These are phyloP conservation scores for Halictus quadricinctus DNA, from an alignment of 2,888 invertebrate genomes.

Conservation along the genomic window DNA sequence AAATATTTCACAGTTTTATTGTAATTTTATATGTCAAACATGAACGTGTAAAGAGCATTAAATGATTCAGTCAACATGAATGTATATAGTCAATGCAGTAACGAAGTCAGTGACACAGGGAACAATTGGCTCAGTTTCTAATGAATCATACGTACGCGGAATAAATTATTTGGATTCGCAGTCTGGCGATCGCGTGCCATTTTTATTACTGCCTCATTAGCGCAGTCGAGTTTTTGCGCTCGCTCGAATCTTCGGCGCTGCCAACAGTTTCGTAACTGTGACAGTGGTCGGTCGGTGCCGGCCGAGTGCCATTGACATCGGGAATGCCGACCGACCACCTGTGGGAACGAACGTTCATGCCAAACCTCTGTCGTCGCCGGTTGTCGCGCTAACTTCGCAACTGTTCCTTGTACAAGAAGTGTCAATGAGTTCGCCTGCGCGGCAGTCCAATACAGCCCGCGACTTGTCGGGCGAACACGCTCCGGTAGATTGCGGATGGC, in stretches of 20 bases:
- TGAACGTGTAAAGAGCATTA: background rate
- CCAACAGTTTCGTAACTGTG: constrained; percentile 64
- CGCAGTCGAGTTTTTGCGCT: constrained; percentile 23
- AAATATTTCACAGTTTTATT: background rate
- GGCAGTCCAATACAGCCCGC: background rate
- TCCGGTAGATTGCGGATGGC: background rate
- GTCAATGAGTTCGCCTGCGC: constrained; percentile 7
- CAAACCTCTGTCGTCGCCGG: constrained; percentile 56
- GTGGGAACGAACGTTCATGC: constrained; percentile 59
- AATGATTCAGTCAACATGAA: background rate
- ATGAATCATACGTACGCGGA: background rate
- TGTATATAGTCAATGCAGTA: no score
- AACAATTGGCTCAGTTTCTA: background rate
- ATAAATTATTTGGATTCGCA: background rate
- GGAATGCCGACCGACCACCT: constrained; percentile 67
- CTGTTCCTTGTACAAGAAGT: constrained; percentile 17
- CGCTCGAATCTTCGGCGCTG: constrained; percentile 31
- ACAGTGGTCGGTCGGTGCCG: constrained; percentile 20
- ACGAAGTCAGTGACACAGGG: background rate
- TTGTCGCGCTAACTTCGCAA: constrained; percentile 30
- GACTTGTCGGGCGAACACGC: background rate
- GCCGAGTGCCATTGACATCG: constrained; percentile 65
- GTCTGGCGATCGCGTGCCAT: background rate
- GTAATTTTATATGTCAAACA: background rate
- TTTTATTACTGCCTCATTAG: constrained; percentile 19